Evolutionary conservation across 2,888 invertebrate genomes (phyloP).

Genomic region (Eristalinus aeneus): DNA sequence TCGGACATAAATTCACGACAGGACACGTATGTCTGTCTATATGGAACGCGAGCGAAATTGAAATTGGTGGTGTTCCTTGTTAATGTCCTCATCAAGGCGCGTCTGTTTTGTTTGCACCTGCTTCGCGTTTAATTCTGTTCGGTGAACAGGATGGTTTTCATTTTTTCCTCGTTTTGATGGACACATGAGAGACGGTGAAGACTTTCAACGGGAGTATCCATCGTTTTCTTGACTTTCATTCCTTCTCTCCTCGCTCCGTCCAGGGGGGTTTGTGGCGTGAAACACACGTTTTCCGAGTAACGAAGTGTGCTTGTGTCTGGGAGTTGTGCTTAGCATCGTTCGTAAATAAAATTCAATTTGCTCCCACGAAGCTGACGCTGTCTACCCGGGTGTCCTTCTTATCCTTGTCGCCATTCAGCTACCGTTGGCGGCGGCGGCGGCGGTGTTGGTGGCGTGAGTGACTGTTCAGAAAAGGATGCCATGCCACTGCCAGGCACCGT

Average conservation of each 20-base stretch:
- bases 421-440: neutral
- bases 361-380: slow-evolving; percentile 54
- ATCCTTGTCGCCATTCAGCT: neutral
- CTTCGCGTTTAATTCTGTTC: slow-evolving; percentile 56
- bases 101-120: slow-evolving; percentile 68
- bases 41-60: neutral
- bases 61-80: slow-evolving; percentile 28
- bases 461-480: neutral
- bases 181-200: neutral
- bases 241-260: neutral
- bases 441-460: neutral
- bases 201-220: neutral
- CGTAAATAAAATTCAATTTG: slow-evolving; percentile 66
- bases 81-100: slow-evolving; percentile 54
- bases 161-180: slow-evolving; percentile 40
- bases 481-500: neutral
- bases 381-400: neutral
- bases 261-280: slow-evolving; percentile 15
- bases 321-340: slow-evolving; percentile 28
- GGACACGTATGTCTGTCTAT: neutral
- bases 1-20: slow-evolving; percentile 34
- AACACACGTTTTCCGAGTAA: slow-evolving; percentile 49
- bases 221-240: neutral
- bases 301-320: neutral
- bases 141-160: slow-evolving; percentile 12